Conservation (phyloP, 2,888 invertebrate genomes). For the Cephus pygmeus region DNA sequence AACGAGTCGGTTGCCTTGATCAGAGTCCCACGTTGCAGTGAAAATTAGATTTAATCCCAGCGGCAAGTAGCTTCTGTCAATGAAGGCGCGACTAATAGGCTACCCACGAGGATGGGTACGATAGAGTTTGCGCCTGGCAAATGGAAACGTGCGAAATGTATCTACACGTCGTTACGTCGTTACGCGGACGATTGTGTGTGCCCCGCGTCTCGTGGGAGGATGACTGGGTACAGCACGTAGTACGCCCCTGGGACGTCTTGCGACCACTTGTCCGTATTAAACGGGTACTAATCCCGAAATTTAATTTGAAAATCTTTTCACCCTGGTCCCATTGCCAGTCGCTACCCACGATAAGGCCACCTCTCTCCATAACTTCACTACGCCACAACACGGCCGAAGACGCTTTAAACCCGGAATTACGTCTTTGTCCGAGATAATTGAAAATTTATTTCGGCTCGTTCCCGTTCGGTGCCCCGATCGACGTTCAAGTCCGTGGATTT, state of each 20-base stretch:
- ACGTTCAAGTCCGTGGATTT: background rate
- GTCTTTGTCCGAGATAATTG: constrained; percentile 63
- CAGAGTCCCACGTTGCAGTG: background rate
- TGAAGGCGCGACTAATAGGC: background rate
- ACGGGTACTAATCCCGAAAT: constrained; percentile 65
- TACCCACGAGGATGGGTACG: background rate
- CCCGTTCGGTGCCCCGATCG: constrained; percentile 7
- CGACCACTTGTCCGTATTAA: constrained; percentile 61
- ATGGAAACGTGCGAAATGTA: constrained; percentile 51
- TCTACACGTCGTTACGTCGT: constrained; percentile 43
- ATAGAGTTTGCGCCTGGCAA: constrained; percentile 40
- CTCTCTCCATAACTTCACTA: background rate
- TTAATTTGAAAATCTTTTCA: constrained; percentile 66
- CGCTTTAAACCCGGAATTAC: constrained; percentile 62
- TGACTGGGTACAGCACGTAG: constrained; percentile 47
- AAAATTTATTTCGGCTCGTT: constrained; percentile 56
- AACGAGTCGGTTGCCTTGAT: background rate
- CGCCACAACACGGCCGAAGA: constrained; percentile 32
- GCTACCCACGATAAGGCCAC: background rate
- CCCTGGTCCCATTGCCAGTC: constrained; percentile 22
- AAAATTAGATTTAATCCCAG: background rate
- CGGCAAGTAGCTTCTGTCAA: background rate
- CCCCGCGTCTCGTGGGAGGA: constrained; percentile 44
- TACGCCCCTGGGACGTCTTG: constrained; percentile 60
- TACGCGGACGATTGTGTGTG: constrained; percentile 38